Evolutionary conservation across 1,140 invertebrate species (phyloP), one percentile per base, ranked within the genome.

Genomic region (Dendroctonus ponderosae): DNA sequence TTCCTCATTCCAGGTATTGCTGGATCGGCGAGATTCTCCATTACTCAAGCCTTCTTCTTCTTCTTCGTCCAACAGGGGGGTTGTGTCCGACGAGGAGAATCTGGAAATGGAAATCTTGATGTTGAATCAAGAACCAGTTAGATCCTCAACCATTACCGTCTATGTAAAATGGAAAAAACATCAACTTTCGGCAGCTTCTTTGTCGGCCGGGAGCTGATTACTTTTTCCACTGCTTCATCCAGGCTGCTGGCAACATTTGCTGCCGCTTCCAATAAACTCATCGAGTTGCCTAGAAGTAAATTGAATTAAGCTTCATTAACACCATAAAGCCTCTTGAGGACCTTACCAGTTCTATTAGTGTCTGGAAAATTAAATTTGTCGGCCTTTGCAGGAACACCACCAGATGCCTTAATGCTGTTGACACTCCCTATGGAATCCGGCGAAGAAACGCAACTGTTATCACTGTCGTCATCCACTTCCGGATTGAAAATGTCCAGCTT

Each of bases 391-490:
- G 26, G 3, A 26, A 26, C 39, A 39, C 11, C 11, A 12, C 26
- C 53, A 0, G 26, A 52, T n/a, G 0, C 15, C 37, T 40, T 39
- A 41, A 15, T 40, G 11, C 4, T 56, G 7, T 41, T 91, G 4
- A 93, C 91, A 72, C 90, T 92, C 66, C 91, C 90, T 0, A 90
- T 86, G 3, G 92, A 94, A 75, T 94, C 91, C 3, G 92, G 92
- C 0, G 92, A 93, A 0, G 91, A 93, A 3, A 91, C 87, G 14
- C 91, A 91, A 69, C 90, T 91, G 0, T 91, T 93, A 76, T 94
- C 92, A 71, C 91, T 93, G 74, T 94, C 93, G 73, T 95, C 93
- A 76, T 95, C 93, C 6, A 89, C 93, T 74, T 93, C 92, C 1
- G 92, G 93, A 80, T 95, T 94, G 73, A 93, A 95, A 6, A 94